These are phyloP conservation scores for Cyphomyrus discorhynchus DNA, from an alignment of 2,113 vertebrate genomes.

Conservation along the genomic window DNA sequence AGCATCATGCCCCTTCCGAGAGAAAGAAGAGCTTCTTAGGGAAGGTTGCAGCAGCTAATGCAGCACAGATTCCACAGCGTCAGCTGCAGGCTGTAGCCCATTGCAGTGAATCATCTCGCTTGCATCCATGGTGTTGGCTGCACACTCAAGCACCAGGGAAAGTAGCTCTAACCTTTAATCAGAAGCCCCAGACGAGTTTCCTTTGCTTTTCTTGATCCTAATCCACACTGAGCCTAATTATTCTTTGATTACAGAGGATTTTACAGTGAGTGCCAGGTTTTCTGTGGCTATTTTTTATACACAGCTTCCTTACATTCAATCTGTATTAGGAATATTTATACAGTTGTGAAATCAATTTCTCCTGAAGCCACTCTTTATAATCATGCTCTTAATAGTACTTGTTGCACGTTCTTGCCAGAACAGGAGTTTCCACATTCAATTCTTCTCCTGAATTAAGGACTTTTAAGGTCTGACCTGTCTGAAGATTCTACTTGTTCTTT, in stretches of 20 bases:
- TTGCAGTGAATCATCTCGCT: neutral
- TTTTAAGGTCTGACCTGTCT: neutral
- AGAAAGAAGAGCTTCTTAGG: neutral
- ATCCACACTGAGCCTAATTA: neutral
- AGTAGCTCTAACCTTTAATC: neutral
- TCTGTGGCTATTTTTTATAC: neutral
- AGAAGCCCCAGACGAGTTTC: neutral
- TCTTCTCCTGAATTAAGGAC: neutral
- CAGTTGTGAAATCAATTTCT: neutral
- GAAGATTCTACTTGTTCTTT: neutral
- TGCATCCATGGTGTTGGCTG: neutral
- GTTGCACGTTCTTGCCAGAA: neutral
- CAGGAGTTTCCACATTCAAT: neutral
- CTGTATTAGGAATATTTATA: neutral
- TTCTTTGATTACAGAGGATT: neutral
- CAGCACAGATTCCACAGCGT: neutral
- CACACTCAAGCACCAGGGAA: neutral
- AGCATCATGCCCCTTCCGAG: neutral
- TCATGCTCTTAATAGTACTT: neutral
- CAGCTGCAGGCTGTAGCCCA: neutral
- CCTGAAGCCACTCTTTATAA: no score
- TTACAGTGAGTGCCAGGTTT: neutral
- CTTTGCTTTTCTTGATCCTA: conserved; percentile 3
- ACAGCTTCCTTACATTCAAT: neutral
- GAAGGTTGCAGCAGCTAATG: neutral